These are phyloP conservation scores for Melanogrammus aeglefinus DNA, from an alignment of 2,797 vertebrate species.

Conservation along the genomic window DNA sequence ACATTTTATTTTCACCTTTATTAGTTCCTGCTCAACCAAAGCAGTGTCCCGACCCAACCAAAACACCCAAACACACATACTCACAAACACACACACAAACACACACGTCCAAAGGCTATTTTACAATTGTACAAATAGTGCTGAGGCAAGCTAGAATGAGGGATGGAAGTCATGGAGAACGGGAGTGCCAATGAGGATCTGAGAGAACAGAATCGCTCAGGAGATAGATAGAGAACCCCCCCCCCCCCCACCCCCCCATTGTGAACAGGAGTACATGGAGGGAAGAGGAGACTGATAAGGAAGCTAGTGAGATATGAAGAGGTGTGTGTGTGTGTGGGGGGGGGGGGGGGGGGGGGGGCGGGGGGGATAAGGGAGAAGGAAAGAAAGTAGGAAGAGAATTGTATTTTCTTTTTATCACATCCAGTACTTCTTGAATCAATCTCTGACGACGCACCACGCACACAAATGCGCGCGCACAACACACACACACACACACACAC, in stretches of 20 bases:
- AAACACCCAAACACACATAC: too few relatives aligned
- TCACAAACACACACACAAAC: too few relatives aligned
- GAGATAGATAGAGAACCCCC: neutral
- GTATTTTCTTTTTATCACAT: neutral
- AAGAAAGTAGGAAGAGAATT: conserved; percentile 1
- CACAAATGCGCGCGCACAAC: too few relatives aligned
- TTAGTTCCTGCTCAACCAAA: conserved; percentile 47
- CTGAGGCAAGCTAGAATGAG: conserved; percentile 56
- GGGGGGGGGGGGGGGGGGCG: too few relatives aligned
- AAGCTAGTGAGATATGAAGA: too few relatives aligned
- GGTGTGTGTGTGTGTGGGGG: too few relatives aligned
- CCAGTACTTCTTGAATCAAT: neutral
- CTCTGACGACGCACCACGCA: too few relatives aligned
- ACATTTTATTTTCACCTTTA: conserved; percentile 46
- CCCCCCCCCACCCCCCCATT: neutral
- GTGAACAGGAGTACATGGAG: neutral
- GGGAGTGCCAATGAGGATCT: conserved; percentile 42
- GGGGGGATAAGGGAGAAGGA: neutral
- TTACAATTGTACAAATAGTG: conserved; percentile 43
- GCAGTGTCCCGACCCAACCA: neutral
- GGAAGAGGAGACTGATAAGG: conserved; percentile 21
- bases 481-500: neutral
- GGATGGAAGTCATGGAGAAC: conserved; percentile 33
- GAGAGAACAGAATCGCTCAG: conserved; percentile 29
- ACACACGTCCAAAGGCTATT: neutral